Conservation (phyloP, 2,113 vertebrate genomes). For the Charadrius vociferus region DNA sequence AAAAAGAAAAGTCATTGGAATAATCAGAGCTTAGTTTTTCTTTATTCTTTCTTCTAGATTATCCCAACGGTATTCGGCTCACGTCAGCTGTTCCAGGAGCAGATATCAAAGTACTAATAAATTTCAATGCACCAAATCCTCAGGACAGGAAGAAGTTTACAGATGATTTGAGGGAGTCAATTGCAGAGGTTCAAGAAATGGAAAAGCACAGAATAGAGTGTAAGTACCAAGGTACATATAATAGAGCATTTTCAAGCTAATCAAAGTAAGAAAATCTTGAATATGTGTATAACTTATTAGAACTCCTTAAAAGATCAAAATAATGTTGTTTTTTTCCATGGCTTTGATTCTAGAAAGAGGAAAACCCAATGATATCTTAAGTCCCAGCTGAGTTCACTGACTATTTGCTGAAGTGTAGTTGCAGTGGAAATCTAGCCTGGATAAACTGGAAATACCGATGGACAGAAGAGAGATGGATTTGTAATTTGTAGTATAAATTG, state of each 20-base stretch:
- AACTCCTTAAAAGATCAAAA: neutral
- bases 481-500: neutral
- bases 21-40: conserved; percentile 9
- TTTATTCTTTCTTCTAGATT: conserved; percentile 78
- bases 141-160: conserved; percentile 98
- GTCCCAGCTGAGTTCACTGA: neutral
- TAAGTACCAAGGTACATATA: conserved; percentile 75
- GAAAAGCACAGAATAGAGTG: conserved; percentile 98
- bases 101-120: conserved; percentile 95
- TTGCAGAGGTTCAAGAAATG: conserved; percentile 98
- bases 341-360: neutral
- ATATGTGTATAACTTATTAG: neutral
- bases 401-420: neutral
- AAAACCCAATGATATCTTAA: neutral
- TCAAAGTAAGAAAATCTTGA: neutral
- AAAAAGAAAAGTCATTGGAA: neutral
- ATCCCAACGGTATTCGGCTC: conserved; percentile 94
- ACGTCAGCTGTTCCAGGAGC: conserved; percentile 93
- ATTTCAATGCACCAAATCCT: conserved; percentile 98
- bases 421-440: neutral
- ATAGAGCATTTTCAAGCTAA: neutral
- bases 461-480: neutral
- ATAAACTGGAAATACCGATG: neutral
- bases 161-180: conserved; percentile 93
- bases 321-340: neutral